A percentile compares a stretch with the other conserved stretches of the same genome.
Evolutionary conservation across 35 echinoderm and acorn worm genomes (phyloP).

Genomic region (Apostichopus californicus): DNA sequence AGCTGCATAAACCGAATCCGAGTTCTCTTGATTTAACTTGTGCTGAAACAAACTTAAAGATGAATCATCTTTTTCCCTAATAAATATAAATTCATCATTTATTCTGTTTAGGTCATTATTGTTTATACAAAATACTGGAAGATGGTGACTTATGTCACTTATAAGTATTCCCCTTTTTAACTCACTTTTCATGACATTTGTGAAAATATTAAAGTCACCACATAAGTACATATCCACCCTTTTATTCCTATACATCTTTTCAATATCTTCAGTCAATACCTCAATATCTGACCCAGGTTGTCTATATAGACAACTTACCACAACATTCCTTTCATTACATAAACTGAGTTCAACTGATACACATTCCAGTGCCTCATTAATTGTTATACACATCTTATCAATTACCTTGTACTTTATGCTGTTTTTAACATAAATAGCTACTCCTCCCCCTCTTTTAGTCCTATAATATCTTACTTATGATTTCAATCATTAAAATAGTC

Average conservation of each 20-base stretch:
- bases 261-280: conserved; percentile 9
- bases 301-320: conserved; percentile 47
- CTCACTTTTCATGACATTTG: conserved; percentile 23
- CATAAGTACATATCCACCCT: neutral
- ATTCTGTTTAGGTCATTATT: neutral
- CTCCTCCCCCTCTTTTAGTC: neutral
- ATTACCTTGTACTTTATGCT: conserved; percentile 47
- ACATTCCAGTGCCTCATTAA: conserved; percentile 38
- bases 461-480: no score
- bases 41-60: neutral
- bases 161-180: conserved; percentile 9
- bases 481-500: no score
- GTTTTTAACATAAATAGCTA: neutral
- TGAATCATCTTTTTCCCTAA: neutral
- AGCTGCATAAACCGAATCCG: neutral
- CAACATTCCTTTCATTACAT: neutral
- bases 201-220: conserved; percentile 24
- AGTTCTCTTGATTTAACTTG: conserved; percentile 1
- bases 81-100: neutral
- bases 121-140: conserved; percentile 20
- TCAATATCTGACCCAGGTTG: conserved; percentile 37
- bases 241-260: conserved; percentile 21
- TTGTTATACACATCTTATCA: conserved; percentile 27
- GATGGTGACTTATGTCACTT: conserved; percentile 41
- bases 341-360: conserved; percentile 35